Evolutionary conservation across 2,888 invertebrate species (phyloP).

Genomic region (Ormyrus pomaceus): DNA sequence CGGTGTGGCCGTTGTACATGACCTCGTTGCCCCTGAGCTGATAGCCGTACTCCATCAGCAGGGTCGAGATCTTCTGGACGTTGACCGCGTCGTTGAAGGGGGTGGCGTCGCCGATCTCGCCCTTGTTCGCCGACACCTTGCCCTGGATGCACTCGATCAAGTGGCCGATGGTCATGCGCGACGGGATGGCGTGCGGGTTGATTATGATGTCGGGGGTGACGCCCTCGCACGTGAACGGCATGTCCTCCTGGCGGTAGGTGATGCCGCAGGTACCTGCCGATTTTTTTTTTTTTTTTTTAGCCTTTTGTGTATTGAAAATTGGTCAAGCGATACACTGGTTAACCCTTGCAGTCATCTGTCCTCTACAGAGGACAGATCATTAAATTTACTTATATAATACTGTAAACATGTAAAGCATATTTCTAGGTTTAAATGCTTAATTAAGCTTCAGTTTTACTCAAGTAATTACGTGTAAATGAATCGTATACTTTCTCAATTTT

Average conservation of each 20-base stretch:
- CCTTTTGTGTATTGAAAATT: too few relatives aligned
- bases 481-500: too few relatives aligned
- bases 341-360: too few relatives aligned
- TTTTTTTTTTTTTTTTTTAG: too few relatives aligned
- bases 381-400: too few relatives aligned
- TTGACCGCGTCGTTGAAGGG: constrained; percentile 99
- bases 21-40: constrained; percentile 93
- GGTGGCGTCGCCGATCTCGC: constrained; percentile 99
- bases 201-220: constrained; percentile 99
- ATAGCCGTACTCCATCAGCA: constrained; percentile 98
- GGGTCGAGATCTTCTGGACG: constrained; percentile 98
- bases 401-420: too few relatives aligned
- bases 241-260: constrained; percentile 97
- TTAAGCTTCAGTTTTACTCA: too few relatives aligned
- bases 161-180: constrained; percentile 99
- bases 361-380: too few relatives aligned
- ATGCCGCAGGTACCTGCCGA: constrained; percentile 95
- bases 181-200: constrained; percentile 99
- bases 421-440: too few relatives aligned
- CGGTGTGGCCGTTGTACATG: constrained; percentile 99
- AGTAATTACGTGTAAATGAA: too few relatives aligned
- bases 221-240: constrained; percentile 97
- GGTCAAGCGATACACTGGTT: too few relatives aligned
- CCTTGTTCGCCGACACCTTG: constrained; percentile 78
- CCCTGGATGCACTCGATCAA: constrained; percentile 99